These are phyloP conservation scores for Drosophila orena DNA, from an alignment of 1,140 invertebrate species.

Conservation along the genomic window DNA sequence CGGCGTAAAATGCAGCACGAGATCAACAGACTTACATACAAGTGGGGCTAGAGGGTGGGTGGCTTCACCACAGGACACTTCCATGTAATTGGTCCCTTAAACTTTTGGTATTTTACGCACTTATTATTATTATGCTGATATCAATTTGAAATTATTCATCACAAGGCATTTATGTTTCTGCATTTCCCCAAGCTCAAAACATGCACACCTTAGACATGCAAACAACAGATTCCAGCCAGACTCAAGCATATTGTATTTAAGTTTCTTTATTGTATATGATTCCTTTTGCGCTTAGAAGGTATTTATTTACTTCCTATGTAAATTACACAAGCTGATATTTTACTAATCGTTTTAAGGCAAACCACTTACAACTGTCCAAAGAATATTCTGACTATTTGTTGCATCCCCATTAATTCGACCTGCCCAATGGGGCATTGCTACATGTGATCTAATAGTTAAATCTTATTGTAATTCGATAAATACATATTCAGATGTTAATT, in stretches of 20 bases:
- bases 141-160: not conserved
- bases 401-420: constrained; percentile 3
- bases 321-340: not conserved
- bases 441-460: constrained; percentile 75
- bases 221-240: not conserved
- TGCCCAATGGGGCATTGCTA: constrained; percentile 9
- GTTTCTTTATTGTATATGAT: not conserved
- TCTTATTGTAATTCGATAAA: constrained; percentile 58
- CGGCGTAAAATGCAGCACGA: constrained; percentile 4
- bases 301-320: not conserved
- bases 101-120: not conserved
- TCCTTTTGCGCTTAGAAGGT: not conserved
- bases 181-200: no score
- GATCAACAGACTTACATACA: constrained; percentile 39
- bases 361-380: constrained; percentile 1
- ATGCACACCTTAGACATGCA: no score
- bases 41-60: not conserved
- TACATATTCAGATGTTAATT: constrained; percentile 42
- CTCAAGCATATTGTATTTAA: not conserved
- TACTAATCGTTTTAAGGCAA: constrained; percentile 5
- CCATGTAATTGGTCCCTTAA: constrained; percentile 4
- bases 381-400: constrained; percentile 9
- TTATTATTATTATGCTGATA: not conserved
- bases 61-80: not conserved
- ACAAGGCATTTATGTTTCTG: no score